phyloP scores from a whole-genome alignment of 2,797 vertebrate genomes.

The Falco peregrinus region DNA sequence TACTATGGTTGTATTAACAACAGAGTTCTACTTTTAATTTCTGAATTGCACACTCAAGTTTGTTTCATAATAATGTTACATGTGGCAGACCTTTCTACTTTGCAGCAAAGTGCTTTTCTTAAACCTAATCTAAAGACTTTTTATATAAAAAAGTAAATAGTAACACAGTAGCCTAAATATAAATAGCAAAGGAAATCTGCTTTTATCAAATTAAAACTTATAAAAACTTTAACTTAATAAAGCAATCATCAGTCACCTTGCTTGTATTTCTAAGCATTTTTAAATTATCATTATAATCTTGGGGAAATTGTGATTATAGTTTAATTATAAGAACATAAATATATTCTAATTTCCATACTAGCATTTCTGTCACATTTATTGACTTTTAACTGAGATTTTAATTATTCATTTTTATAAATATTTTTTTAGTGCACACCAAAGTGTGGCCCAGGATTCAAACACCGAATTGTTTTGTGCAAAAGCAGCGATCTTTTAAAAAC shows the following conservation, averaged over 20 bases:
- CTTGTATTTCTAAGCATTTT: not conserved
- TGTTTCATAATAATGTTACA: not conserved
- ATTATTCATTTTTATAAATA: not conserved
- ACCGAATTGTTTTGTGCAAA: conserved; percentile 96
- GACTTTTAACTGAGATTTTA: not conserved
- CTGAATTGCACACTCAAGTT: not conserved
- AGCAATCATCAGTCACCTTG: not conserved
- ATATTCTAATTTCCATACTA: not conserved
- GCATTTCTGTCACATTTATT: not conserved
- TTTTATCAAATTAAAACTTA: not conserved
- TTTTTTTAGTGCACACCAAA: conserved; percentile 92
- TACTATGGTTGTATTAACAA: not conserved
- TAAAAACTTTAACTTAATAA: not conserved
- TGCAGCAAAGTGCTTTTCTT: not conserved
- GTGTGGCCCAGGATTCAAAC: conserved; percentile 96
- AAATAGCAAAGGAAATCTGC: not conserved
- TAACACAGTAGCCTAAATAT: not conserved
- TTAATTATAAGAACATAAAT: not conserved
- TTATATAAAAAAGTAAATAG: not conserved
- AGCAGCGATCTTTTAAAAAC: conserved; percentile 95
- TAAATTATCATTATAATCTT: not conserved
- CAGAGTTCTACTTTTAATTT: not conserved
- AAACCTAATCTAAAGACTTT: not conserved
- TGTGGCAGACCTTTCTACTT: not conserved
- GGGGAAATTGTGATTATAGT: not conserved